These are phyloP conservation scores for Spea multiplicata DNA, from an alignment of 2,113 vertebrate genomes.

Conservation along the genomic window DNA sequence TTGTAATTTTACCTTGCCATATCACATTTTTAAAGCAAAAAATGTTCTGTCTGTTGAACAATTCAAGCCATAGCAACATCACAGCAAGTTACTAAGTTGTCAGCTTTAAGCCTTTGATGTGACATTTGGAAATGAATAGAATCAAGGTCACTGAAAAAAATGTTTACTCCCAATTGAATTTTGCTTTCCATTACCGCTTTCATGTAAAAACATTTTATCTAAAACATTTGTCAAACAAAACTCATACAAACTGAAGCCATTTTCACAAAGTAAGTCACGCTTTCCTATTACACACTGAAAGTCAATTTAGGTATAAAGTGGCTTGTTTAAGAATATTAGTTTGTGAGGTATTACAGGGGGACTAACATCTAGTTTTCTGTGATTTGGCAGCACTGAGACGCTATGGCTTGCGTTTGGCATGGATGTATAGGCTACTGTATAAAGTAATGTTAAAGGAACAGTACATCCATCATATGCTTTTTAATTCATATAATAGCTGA, in stretches of 20 bases:
- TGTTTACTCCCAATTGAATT: neutral
- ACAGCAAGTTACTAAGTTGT: neutral
- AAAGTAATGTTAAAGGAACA: too few species aligned
- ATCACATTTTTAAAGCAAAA: neutral
- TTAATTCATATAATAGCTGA: too few species aligned
- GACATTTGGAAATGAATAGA: neutral
- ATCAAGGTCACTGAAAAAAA: slow-evolving; percentile 11
- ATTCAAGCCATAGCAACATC: neutral
- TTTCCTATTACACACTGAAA: neutral
- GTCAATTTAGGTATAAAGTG: neutral
- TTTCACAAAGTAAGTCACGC: neutral
- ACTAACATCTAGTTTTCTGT: too few species aligned
- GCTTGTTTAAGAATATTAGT: neutral
- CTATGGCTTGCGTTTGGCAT: too few species aligned
- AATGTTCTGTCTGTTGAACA: neutral
- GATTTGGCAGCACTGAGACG: too few species aligned
- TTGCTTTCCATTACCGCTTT: slow-evolving; percentile 15
- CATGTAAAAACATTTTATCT: neutral
- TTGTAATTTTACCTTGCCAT: neutral
- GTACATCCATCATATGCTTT: too few species aligned
- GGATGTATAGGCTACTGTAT: too few species aligned
- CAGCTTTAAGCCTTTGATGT: neutral
- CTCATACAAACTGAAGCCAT: neutral
- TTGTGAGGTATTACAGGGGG: too few species aligned
- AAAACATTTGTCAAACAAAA: neutral